A percentile compares a stretch with the other conserved stretches of the same genome.
Conservation (phyloP, 2,113 vertebrate species). For the Pholis gunnellus region DNA sequence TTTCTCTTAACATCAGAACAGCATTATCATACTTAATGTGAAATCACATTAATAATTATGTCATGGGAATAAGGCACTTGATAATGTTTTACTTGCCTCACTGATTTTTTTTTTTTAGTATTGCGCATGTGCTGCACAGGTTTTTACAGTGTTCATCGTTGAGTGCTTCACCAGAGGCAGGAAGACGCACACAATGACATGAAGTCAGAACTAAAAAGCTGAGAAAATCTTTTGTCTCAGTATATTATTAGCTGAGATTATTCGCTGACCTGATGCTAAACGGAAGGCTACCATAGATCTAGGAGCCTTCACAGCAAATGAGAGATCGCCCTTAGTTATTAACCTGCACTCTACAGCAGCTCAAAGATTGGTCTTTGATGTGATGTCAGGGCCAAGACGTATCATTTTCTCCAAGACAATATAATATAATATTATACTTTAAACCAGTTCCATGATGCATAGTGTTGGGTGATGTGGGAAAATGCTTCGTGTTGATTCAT, state of each 20-base stretch:
- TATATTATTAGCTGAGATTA: not conserved
- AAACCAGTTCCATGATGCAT: not conserved
- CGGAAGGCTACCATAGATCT: not conserved
- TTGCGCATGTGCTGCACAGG: not conserved
- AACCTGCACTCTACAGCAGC: not conserved
- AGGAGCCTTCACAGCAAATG: not conserved
- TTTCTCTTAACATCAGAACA: conserved; percentile 57
- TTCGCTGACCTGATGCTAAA: not conserved
- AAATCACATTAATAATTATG: conserved; percentile 54
- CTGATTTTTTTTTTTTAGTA: conserved; percentile 29
- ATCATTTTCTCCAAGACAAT: not conserved
- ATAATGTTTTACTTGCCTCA: conserved; percentile 43
- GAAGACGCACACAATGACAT: not conserved
- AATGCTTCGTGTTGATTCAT: too few species aligned
- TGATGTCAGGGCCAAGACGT: not conserved
- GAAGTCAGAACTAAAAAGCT: not conserved
- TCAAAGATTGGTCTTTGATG: not conserved
- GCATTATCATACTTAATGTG: conserved; percentile 70
- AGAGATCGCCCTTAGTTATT: not conserved
- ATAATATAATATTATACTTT: not conserved
- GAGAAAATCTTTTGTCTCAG: not conserved
- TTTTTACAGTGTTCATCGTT: conserved; percentile 1
- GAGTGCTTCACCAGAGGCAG: not conserved
- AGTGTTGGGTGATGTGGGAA: not conserved
- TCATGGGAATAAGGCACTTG: conserved; percentile 32